These are phyloP conservation scores for Notothenia coriiceps DNA, from an alignment of 2,113 vertebrate species.

Conservation along the genomic window DNA sequence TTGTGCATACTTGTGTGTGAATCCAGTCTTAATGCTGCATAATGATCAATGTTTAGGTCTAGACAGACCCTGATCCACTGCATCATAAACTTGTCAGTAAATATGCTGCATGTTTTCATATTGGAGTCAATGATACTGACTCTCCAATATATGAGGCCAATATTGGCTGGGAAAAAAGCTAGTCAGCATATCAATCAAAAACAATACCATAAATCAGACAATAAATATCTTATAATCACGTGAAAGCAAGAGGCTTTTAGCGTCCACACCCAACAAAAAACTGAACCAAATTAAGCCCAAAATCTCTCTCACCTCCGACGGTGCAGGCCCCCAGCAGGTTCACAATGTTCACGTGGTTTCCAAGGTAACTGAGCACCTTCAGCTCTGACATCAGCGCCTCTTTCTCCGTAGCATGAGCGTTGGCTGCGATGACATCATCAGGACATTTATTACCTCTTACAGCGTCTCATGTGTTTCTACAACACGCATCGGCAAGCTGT, in stretches of 20 bases:
- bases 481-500: not conserved
- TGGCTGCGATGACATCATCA: constrained; percentile 83
- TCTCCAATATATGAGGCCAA: constrained; percentile 36
- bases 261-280: not conserved
- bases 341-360: constrained; percentile 95
- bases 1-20: constrained; percentile 3
- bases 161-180: constrained; percentile 15
- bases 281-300: not conserved
- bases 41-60: constrained; percentile 51
- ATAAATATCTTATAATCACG: constrained; percentile 5
- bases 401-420: constrained; percentile 93
- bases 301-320: constrained; percentile 86
- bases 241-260: not conserved
- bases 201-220: not conserved
- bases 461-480: constrained; percentile 13
- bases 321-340: constrained; percentile 97
- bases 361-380: constrained; percentile 96
- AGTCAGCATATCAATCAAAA: constrained; percentile 15
- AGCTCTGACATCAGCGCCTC: constrained; percentile 98
- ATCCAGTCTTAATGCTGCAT: constrained; percentile 29
- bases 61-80: constrained; percentile 40
- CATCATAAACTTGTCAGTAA: constrained; percentile 44
- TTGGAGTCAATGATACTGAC: constrained; percentile 5
- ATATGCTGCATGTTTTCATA: constrained; percentile 37
- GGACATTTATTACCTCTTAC: constrained; percentile 12